A percentile compares a stretch with the other conserved stretches of the same genome.
These are phyloP conservation scores for Ochlodes sylvanus DNA, from an alignment of 2,888 invertebrate genomes.

Conservation along the genomic window DNA sequence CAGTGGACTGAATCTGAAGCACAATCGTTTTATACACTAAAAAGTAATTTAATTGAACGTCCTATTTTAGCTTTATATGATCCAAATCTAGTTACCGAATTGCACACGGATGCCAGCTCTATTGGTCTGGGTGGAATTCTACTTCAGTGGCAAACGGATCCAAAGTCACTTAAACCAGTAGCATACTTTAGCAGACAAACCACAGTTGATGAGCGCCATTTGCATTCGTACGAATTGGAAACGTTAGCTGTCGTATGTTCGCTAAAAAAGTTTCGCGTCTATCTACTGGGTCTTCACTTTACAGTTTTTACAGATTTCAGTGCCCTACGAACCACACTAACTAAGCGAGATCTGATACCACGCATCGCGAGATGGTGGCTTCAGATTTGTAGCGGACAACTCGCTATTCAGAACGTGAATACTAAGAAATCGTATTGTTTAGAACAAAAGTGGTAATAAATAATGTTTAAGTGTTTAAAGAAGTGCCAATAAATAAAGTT, in stretches of 20 bases:
- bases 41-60: slow-evolving; percentile 18
- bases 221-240: slow-evolving; percentile 47
- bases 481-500: no score
- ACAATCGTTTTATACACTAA: slow-evolving; percentile 17
- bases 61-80: slow-evolving; percentile 52
- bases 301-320: slow-evolving; percentile 50
- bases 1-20: slow-evolving; percentile 36
- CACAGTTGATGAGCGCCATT: slow-evolving; percentile 41
- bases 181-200: slow-evolving; percentile 48
- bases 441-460: no score
- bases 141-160: slow-evolving; percentile 45
- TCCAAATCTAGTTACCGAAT: slow-evolving; percentile 47
- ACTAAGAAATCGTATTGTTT: no score
- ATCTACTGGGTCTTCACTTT: slow-evolving; percentile 47
- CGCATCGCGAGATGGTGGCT: slow-evolving; percentile 55
- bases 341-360: slow-evolving; percentile 49
- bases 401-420: no score
- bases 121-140: slow-evolving; percentile 51
- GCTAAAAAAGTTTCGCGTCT: slow-evolving; percentile 48
- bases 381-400: no score
- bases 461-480: no score
- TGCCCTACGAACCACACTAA: slow-evolving; percentile 49
- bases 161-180: slow-evolving; percentile 41
- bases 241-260: slow-evolving; percentile 48
- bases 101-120: slow-evolving; percentile 54